A percentile compares a stretch with the other conserved stretches of the same genome.
These are phyloP conservation scores for Myotis daubentonii DNA, from an alignment of 2,797 vertebrate genomes.

Conservation along the genomic window DNA sequence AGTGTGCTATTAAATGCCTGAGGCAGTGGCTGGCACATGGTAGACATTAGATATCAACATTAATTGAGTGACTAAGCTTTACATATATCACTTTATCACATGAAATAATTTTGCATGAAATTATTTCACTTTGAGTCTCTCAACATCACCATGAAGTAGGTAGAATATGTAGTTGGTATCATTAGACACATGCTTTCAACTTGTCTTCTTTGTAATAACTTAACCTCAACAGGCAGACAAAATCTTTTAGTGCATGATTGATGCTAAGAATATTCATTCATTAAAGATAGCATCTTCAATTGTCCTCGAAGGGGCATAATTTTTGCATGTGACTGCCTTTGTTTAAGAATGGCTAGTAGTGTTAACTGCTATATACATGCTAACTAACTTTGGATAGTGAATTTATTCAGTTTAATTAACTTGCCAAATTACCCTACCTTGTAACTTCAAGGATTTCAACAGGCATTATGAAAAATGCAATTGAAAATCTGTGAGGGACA, in stretches of 20 bases:
- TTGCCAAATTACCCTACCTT: background rate
- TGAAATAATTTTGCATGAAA: slow-evolving; percentile 55
- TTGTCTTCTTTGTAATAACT: slow-evolving; percentile 72
- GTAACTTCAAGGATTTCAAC: background rate
- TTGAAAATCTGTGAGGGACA: background rate
- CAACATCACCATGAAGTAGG: background rate
- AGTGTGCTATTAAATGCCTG: background rate
- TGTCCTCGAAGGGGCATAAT: slow-evolving; percentile 58
- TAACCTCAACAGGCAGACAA: slow-evolving; percentile 74
- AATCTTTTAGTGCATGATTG: slow-evolving; percentile 77
- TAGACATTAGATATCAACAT: background rate
- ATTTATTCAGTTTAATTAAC: slow-evolving; percentile 40
- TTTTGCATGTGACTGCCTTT: slow-evolving; percentile 59
- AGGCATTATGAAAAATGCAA: background rate
- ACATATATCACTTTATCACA: slow-evolving; percentile 41
- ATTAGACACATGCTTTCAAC: slow-evolving; percentile 74
- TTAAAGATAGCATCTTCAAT: slow-evolving; percentile 66
- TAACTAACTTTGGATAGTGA: slow-evolving; percentile 1
- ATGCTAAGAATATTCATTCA: slow-evolving; percentile 62
- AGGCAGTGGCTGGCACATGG: background rate
- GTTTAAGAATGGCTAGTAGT: slow-evolving; percentile 62
- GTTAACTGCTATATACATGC: slow-evolving; percentile 9
- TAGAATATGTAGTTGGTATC: slow-evolving; percentile 57
- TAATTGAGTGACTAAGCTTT: slow-evolving; percentile 47
- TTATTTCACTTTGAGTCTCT: slow-evolving; percentile 39